Conservation (phyloP, 2,888 invertebrate genomes). For the Blastobasis adustella region DNA sequence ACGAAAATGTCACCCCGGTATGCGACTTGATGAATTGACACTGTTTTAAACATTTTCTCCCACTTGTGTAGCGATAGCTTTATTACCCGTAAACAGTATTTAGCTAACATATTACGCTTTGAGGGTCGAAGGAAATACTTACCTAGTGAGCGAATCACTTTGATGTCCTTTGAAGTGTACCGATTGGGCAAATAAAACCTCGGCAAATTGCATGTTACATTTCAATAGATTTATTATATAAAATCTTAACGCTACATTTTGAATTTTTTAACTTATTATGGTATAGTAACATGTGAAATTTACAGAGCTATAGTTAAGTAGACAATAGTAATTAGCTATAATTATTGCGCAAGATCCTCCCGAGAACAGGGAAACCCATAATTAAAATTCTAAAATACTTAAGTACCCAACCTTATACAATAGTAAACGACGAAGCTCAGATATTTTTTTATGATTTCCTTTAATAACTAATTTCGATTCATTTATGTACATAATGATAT, state of each 20-base stretch:
- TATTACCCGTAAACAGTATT: slow-evolving; percentile 8
- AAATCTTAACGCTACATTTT: slow-evolving; percentile 69
- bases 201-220: slow-evolving; percentile 56
- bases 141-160: not conserved
- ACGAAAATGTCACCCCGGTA: slow-evolving; percentile 70
- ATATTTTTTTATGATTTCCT: slow-evolving; percentile 62
- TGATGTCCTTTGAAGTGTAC: not conserved
- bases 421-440: slow-evolving; percentile 71
- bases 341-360: slow-evolving; percentile 69
- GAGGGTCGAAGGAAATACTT: not conserved
- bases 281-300: slow-evolving; percentile 71
- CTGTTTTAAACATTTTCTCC: slow-evolving; percentile 59
- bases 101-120: slow-evolving; percentile 8
- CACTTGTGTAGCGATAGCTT: slow-evolving; percentile 27
- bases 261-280: slow-evolving; percentile 60
- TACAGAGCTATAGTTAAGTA: slow-evolving; percentile 69
- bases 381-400: slow-evolving; percentile 51
- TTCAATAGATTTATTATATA: slow-evolving; percentile 74
- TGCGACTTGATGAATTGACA: slow-evolving; percentile 72
- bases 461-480: slow-evolving; percentile 30
- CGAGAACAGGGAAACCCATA: slow-evolving; percentile 45
- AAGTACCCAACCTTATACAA: slow-evolving; percentile 58
- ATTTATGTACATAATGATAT: slow-evolving; percentile 70
- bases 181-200: slow-evolving; percentile 18
- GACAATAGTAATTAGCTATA: slow-evolving; percentile 66